Evolutionary conservation across 2,113 vertebrate genomes (phyloP), one percentile per base, ranked within the genome.

Genomic region (Etheostoma cragini): DNA sequence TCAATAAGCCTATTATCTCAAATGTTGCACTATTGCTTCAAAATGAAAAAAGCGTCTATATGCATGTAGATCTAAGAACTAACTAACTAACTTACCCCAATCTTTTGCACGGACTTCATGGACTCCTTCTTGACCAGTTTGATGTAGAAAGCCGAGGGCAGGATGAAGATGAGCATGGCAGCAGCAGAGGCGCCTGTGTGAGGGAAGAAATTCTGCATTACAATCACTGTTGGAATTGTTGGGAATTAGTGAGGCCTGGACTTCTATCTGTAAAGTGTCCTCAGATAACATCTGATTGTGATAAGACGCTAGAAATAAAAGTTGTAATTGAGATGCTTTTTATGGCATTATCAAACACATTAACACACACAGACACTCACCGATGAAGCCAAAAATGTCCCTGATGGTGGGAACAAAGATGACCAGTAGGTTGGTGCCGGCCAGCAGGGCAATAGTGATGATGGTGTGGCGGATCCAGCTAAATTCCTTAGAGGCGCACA

Each of bases 91-190:
- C 96, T 90, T 94, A 99, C 98, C 97, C 97, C 97, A 4, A 99
- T 98, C 94, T 99, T 99, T 12, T 99, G 97, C 77, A 97, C 64
- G 0, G 98, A 99, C 63, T 95, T 97, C 95, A 98, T 96, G 14
- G 97, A 77, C 78, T 99, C 98, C 75, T 99, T 99, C 94, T 98
- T 97, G 79, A 99, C 98, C 73, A 99, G 94, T 84, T 96, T 98
- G 88, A 99, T 96, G 90, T 99, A 99, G 92, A 99, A 99, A 60
- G 98, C 97, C 56, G 98, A 99, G 6, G 98, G 98, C 68, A 99
- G 96, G 90, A 99, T 99, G 89, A 99, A 99, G 86, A 99, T 97
- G 89, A 99, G 92, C 97, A 99, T 99, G 11, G 97, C 96, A 61
- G 98, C 98, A 0, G 98, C 97, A 87, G 98, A 99, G 11, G 97